A percentile compares a stretch with the other conserved stretches of the same genome.
phyloP scores from a whole-genome alignment of 2,888 invertebrate genomes.

The Drosophila macrothrix region DNA sequence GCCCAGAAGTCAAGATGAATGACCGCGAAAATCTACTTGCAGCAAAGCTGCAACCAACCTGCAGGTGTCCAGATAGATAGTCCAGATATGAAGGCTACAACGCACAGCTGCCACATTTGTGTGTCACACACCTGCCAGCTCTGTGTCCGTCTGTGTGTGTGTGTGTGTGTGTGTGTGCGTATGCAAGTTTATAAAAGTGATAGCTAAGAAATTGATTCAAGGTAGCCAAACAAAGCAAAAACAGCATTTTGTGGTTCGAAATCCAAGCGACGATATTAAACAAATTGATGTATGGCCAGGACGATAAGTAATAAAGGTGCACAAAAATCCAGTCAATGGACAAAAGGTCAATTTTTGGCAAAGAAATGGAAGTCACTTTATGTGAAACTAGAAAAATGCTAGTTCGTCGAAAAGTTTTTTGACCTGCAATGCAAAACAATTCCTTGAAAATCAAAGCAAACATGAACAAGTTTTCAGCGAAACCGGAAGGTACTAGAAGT shows the following conservation, averaged over 20 bases:
- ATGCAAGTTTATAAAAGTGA: conserved; percentile 17
- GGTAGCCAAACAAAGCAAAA: conserved; percentile 30
- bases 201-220: conserved; percentile 24
- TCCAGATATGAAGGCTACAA: conserved; percentile 18
- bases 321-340: conserved; percentile 18
- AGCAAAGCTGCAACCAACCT: conserved; percentile 26
- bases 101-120: conserved; percentile 22
- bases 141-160: neutral
- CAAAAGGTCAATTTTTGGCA: conserved; percentile 54
- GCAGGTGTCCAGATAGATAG: conserved; percentile 50
- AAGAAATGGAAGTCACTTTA: conserved; percentile 22
- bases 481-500: neutral
- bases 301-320: conserved; percentile 1
- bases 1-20: conserved; percentile 50
- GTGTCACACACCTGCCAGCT: conserved; percentile 6
- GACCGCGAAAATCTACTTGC: conserved; percentile 54
- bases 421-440: neutral
- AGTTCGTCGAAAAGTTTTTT: neutral
- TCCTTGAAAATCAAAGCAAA: neutral
- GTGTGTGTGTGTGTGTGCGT: neutral
- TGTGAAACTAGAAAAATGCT: neutral
- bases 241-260: conserved; percentile 36
- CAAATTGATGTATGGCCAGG: conserved; percentile 44
- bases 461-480: neutral
- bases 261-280: conserved; percentile 46